Evolutionary conservation across 2,888 invertebrate genomes (phyloP).

Genomic region (Drosophila siamana): DNA sequence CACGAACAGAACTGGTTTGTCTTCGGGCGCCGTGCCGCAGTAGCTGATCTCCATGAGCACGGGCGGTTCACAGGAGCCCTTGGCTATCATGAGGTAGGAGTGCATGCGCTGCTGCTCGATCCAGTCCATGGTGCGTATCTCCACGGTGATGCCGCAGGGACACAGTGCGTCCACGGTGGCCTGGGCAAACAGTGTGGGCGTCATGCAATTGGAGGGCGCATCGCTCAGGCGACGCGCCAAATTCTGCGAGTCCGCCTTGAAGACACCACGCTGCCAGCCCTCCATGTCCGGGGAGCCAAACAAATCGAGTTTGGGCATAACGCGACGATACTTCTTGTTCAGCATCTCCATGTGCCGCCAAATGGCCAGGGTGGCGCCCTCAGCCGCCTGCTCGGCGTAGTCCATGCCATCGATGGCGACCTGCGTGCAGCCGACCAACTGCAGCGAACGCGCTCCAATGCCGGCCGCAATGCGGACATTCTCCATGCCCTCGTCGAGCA

Average conservation of each 20-base stretch:
- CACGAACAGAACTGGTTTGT: slow-evolving; percentile 86
- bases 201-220: slow-evolving; percentile 91
- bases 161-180: slow-evolving; percentile 88
- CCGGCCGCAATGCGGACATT: slow-evolving; percentile 89
- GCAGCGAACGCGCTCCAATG: slow-evolving; percentile 86
- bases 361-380: slow-evolving; percentile 87
- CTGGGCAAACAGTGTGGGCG: slow-evolving; percentile 90
- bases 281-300: slow-evolving; percentile 86
- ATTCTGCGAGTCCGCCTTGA: slow-evolving; percentile 91
- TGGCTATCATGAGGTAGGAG: slow-evolving; percentile 85
- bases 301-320: slow-evolving; percentile 86
- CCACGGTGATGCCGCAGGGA: slow-evolving; percentile 86
- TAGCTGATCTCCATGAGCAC: slow-evolving; percentile 87
- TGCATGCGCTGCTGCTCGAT: slow-evolving; percentile 87
- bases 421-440: slow-evolving; percentile 85
- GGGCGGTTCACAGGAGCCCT: slow-evolving; percentile 87
- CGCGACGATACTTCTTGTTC: slow-evolving; percentile 84
- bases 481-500: slow-evolving; percentile 89
- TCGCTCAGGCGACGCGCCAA: slow-evolving; percentile 90
- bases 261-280: slow-evolving; percentile 88
- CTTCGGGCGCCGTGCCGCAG: slow-evolving; percentile 84
- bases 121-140: slow-evolving; percentile 87
- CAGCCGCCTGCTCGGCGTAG: slow-evolving; percentile 89
- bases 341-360: slow-evolving; percentile 88
- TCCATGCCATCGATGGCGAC: slow-evolving; percentile 88